Evolutionary conservation across 2,113 vertebrate species (phyloP), one percentile per base, ranked within the genome.

Genomic region (Melanocharis versteri): DNA sequence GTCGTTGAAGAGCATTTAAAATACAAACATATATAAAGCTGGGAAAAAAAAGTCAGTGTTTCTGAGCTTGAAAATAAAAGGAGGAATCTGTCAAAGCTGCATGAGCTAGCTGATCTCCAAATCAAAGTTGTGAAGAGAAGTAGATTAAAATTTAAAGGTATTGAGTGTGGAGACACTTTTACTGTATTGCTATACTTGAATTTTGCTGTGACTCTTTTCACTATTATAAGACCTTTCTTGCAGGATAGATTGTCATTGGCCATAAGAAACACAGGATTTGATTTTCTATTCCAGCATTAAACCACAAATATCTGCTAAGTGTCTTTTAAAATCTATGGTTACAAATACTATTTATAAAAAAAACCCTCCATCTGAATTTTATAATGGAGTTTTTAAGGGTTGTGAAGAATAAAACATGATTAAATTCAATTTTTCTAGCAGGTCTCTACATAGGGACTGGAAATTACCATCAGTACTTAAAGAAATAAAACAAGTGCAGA

Each of bases 361-460:
- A 57, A 6, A 0, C 0, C 2, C 23, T 40, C 15, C 4, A 15
- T 44, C 35, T 91, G 12, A 75, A 65, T 68, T 71, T 50, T 44
- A 28, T 28, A 65, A 71, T 3, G 15, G 4, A 24, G 4, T 23
- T 76, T 87, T 64, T 61, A 45, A 61, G 53, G 9, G 9, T 53
- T 92, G 13, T 26, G 7, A 21, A 69, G 50, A 84, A 70, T 5
- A 62, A 66, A 51, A 27, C 8, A 48, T 51, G 3, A 77, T 13
- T 62, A 54, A 90, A 69, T 60, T 56, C 3, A 6, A 18, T 42
- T 73, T 53, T 93, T 72, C 50, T 82, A 82, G 10, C 3, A 50
- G 3, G 14, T 64, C 30, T 72, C 45, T 72, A 37, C 9, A 64
- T 3, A 56, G 26, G 4, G 26, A 69, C 23, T 50, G 11, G 24